Evolutionary conservation across 2,113 vertebrate genomes (phyloP).

Genomic region (Neomonachus schauinslandi): DNA sequence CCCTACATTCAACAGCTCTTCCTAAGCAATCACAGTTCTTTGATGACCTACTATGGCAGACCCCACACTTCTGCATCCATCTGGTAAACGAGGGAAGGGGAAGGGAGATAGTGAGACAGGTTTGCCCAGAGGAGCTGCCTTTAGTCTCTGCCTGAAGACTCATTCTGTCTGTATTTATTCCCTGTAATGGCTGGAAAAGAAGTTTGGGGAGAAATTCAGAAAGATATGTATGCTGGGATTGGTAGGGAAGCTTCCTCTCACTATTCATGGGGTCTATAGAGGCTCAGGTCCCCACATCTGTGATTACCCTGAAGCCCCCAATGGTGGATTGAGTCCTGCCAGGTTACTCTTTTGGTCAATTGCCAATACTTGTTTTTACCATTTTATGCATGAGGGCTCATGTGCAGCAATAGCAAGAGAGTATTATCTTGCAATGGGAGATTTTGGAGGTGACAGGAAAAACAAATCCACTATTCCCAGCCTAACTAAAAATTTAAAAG

Average conservation of each 20-base stretch:
- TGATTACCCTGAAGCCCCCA: not conserved
- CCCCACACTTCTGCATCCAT: not conserved
- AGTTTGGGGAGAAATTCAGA: not conserved
- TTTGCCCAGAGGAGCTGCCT: not conserved
- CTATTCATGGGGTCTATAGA: not conserved
- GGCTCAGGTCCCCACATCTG: not conserved
- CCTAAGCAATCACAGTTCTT: not conserved
- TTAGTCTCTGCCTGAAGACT: not conserved
- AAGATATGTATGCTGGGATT: not conserved
- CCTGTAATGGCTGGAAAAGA: not conserved
- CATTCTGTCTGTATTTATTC: not conserved
- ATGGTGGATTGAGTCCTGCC: not conserved
- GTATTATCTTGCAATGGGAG: not conserved
- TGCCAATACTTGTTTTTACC: not conserved
- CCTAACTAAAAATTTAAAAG: constrained; percentile 14
- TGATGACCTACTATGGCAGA: not conserved
- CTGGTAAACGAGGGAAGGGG: not conserved
- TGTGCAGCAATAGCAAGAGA: not conserved
- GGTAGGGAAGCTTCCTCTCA: not conserved
- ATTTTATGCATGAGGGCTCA: not conserved
- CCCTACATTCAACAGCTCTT: not conserved
- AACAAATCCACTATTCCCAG: not conserved
- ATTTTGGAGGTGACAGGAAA: constrained; percentile 6
- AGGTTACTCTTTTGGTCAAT: not conserved
- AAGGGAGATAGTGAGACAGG: not conserved